phyloP scores from a whole-genome alignment of 2,888 invertebrate genomes.

The Lampropteryx suffumata region DNA sequence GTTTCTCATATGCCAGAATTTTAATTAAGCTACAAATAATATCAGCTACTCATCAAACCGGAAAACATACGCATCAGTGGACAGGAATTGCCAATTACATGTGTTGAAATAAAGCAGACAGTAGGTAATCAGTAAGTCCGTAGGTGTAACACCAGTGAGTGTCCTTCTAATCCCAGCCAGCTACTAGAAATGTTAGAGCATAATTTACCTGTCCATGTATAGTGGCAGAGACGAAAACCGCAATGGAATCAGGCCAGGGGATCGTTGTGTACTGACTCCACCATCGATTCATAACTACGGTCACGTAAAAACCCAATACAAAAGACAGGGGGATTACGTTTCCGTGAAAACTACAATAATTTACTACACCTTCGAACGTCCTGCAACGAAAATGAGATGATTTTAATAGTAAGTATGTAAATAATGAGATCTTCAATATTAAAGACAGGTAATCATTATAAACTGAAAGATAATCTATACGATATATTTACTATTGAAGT shows the following conservation, averaged over 20 bases:
- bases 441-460: too few species aligned
- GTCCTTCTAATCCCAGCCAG: background rate
- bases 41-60: background rate
- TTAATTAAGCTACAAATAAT: background rate
- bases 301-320: slow-evolving; percentile 96
- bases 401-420: too few species aligned
- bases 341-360: slow-evolving; percentile 93
- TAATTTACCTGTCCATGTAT: slow-evolving; percentile 88
- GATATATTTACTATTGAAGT: too few species aligned
- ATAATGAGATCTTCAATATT: too few species aligned
- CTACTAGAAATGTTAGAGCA: background rate
- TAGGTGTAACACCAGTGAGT: background rate
- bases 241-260: slow-evolving; percentile 94
- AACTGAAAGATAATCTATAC: too few species aligned
- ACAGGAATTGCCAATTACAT: background rate
- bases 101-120: background rate
- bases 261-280: slow-evolving; percentile 93
- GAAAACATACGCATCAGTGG: background rate
- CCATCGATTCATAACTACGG: slow-evolving; percentile 96
- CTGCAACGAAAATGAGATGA: slow-evolving; percentile 67
- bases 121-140: slow-evolving; percentile 6
- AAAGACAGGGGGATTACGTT: slow-evolving; percentile 96
- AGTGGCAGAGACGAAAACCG: slow-evolving; percentile 93
- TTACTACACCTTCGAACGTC: slow-evolving; percentile 90
- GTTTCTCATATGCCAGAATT: background rate